These are phyloP conservation scores for Phlogophora meticulosa DNA, from an alignment of 2,888 invertebrate genomes.

Conservation along the genomic window DNA sequence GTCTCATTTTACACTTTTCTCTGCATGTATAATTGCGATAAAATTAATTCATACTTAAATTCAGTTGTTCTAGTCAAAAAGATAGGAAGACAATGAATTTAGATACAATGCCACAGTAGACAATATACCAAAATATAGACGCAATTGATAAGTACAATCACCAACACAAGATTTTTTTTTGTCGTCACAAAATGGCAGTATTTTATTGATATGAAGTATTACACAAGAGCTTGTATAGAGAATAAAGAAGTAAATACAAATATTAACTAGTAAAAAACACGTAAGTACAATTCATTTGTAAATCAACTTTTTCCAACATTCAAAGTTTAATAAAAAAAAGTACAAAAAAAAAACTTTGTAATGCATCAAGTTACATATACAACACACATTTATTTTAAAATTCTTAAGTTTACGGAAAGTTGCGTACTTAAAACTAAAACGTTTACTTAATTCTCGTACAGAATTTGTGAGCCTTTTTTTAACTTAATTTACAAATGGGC, in stretches of 20 bases:
- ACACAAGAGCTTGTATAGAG: constrained; percentile 51
- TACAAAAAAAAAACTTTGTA: background rate
- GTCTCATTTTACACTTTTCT: too few relatives aligned
- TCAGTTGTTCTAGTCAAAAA: too few relatives aligned
- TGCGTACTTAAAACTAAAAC: constrained; percentile 62
- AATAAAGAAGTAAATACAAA: background rate
- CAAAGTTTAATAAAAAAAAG: background rate
- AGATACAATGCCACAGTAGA: constrained; percentile 26
- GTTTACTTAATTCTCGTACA: constrained; percentile 55
- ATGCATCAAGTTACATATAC: background rate
- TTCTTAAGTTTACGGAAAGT: constrained; percentile 38
- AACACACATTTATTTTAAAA: constrained; percentile 29
- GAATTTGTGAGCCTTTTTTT: constrained; percentile 59
- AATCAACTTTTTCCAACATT: background rate
- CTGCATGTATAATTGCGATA: background rate
- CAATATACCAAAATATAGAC: constrained; percentile 13
- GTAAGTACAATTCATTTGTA: background rate
- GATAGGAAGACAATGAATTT: background rate
- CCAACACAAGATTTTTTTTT: constrained; percentile 18
- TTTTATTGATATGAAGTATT: constrained; percentile 63
- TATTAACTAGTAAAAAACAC: background rate
- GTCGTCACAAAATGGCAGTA: constrained; percentile 56
- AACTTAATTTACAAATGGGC: constrained; percentile 48
- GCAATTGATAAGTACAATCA: constrained; percentile 31
- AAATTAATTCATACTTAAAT: background rate